Evolutionary conservation across 2,797 vertebrate genomes (phyloP).

Genomic region (Mionectes olivaceus): DNA sequence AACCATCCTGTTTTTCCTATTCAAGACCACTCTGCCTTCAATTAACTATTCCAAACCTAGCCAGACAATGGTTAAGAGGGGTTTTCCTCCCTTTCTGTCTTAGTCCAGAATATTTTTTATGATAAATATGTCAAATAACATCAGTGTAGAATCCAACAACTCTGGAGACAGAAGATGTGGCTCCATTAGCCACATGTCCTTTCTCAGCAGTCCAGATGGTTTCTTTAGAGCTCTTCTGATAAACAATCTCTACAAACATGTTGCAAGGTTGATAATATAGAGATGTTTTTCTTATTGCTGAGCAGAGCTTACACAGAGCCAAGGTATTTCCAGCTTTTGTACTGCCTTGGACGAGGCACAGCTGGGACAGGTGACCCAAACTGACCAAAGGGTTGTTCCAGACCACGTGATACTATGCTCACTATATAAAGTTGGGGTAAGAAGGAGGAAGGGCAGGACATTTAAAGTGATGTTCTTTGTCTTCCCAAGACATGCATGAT

Average conservation of each 20-base stretch:
- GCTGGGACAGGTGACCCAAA: background rate
- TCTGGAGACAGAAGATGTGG: background rate
- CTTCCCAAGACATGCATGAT: background rate
- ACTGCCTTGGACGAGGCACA: background rate
- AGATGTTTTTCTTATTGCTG: background rate
- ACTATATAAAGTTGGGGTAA: background rate
- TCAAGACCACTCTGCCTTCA: background rate
- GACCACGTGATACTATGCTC: background rate
- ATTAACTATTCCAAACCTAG: background rate
- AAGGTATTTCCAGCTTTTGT: background rate
- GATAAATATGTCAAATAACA: background rate
- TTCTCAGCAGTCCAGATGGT: background rate
- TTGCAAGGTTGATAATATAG: background rate
- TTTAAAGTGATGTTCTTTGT: background rate
- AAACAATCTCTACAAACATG: background rate
- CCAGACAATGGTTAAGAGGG: background rate
- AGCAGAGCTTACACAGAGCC: background rate
- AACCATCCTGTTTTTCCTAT: background rate
- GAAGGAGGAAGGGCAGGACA: background rate
- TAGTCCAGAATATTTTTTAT: background rate
- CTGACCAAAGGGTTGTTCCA: background rate
- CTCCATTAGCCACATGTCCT: fast-evolving
- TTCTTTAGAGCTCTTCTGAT: background rate
- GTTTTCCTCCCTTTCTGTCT: background rate
- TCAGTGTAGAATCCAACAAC: background rate